Evolutionary conservation across 2,797 vertebrate species (phyloP), one percentile per base, ranked within the genome.

Genomic region (Lithobates sylvaticus): DNA sequence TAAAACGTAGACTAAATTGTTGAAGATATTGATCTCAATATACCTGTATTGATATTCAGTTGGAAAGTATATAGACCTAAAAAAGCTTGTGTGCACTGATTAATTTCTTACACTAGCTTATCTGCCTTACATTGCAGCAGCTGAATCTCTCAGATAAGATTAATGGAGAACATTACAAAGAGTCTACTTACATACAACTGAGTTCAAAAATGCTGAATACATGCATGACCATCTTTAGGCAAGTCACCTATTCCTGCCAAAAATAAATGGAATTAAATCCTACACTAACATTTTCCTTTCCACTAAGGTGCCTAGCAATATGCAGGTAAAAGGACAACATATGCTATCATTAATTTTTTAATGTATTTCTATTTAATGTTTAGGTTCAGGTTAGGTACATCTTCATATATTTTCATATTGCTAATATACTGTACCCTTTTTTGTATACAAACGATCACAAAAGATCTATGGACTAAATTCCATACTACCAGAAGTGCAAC

Each of bases 121-220:
- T 84, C 82, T 84, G 44, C 82, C 32, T 84, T 77, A 50, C 47
- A 84, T 65, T 84, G 74, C 82, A 77, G 34, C 73, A 84, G 82
- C 82, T 77, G 82, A 84, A 77, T 77, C 44, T 76, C 26, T 58
- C 65, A 27, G 65, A 84, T 84, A 84, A 84, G 82, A 84, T 84
- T 76, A 84, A 84, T 76, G 32, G 74, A 65, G 42, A 77, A 69
- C 73, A 44, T 26, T 77, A 84, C 74, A 84, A 70, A 84, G 65
- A 70, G 58, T 44, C 58, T 44, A 84, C 74, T 84, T 76, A 67
- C 34, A 23, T 23, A 61, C 54, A 76, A 54, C 39, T 50, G 44
- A 83, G 72, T 76, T 75, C 39, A 74, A 58, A 76, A 83, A 84
- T 76, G 29, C 75, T 68, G 65, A 77, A 76, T 76, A 75, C 47